Conservation (phyloP, 2,888 invertebrate species). For the Noctuana brunneofusca region DNA sequence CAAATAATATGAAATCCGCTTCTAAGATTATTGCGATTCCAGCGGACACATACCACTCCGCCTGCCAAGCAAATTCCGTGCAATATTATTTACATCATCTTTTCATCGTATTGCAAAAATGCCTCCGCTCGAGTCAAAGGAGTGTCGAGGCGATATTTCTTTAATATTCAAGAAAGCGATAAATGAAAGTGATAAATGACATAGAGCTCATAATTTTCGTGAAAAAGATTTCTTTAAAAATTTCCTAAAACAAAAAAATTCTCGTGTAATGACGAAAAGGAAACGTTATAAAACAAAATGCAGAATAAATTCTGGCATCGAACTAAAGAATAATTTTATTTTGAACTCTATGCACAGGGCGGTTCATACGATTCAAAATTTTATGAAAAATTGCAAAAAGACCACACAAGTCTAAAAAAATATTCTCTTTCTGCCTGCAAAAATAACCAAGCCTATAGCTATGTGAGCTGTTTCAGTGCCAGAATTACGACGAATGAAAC, state of each 20-base stretch:
- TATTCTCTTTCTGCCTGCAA: slow-evolving; percentile 19
- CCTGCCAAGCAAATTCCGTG: slow-evolving; percentile 19
- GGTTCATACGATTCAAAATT: neutral
- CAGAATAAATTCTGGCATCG: no score
- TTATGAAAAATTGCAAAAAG: slow-evolving; percentile 2
- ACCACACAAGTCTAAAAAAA: slow-evolving; percentile 8
- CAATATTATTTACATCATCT: slow-evolving; percentile 29
- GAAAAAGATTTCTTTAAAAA: neutral
- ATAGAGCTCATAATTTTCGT: neutral
- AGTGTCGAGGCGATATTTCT: slow-evolving; percentile 15
- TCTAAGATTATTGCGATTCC: slow-evolving; percentile 22
- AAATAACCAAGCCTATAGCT: slow-evolving; percentile 3
- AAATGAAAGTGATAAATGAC: slow-evolving; percentile 18
- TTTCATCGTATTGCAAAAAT: slow-evolving; percentile 26
- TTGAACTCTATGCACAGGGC: neutral
- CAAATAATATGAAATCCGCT: slow-evolving; percentile 3
- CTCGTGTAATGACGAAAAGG: neutral
- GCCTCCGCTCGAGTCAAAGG: slow-evolving; percentile 1
- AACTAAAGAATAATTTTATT: neutral
- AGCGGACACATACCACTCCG: slow-evolving; percentile 3
- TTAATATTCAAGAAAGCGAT: slow-evolving; percentile 17
- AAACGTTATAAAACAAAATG: neutral
- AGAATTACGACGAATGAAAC: slow-evolving; percentile 23
- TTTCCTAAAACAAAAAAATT: neutral
- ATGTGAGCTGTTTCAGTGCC: slow-evolving; percentile 23